A percentile compares a stretch with the other conserved stretches of the same genome.
Conservation (phyloP, 2,113 vertebrate genomes). For the Phyllostomus discolor region DNA sequence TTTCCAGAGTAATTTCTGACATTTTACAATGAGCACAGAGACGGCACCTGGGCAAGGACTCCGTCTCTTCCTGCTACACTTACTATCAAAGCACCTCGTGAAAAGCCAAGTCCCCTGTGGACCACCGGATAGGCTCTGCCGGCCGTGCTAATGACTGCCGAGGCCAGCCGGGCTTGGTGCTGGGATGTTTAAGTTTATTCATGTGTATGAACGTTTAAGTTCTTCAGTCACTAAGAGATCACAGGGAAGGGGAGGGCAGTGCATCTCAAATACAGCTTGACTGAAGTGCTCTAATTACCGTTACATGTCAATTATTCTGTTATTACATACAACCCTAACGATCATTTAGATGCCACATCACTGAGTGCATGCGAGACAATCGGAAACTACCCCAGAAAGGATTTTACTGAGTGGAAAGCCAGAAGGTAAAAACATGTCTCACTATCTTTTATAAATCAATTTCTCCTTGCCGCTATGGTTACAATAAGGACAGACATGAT, state of each 20-base stretch:
- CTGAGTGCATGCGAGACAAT: background rate
- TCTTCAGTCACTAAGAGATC: background rate
- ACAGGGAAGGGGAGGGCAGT: accelerated
- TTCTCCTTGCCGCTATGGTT: background rate
- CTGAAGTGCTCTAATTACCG: background rate
- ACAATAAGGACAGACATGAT: background rate
- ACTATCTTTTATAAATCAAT: background rate
- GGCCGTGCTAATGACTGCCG: background rate
- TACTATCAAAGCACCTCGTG: background rate
- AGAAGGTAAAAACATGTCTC: background rate
- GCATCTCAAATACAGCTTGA: background rate
- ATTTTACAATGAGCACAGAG: background rate
- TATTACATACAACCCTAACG: background rate
- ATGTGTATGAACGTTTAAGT: background rate
- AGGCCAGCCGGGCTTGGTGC: background rate
- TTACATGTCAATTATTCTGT: background rate
- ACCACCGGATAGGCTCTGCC: background rate
- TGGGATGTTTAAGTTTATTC: background rate
- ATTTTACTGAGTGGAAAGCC: background rate
- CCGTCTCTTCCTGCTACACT: background rate
- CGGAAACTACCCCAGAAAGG: background rate
- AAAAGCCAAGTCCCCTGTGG: background rate
- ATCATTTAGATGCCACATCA: background rate
- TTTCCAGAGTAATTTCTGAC: background rate
- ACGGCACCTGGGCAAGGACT: background rate